Evolutionary conservation across 2,888 invertebrate genomes (phyloP).

Genomic region (Marronus borbonicus): DNA sequence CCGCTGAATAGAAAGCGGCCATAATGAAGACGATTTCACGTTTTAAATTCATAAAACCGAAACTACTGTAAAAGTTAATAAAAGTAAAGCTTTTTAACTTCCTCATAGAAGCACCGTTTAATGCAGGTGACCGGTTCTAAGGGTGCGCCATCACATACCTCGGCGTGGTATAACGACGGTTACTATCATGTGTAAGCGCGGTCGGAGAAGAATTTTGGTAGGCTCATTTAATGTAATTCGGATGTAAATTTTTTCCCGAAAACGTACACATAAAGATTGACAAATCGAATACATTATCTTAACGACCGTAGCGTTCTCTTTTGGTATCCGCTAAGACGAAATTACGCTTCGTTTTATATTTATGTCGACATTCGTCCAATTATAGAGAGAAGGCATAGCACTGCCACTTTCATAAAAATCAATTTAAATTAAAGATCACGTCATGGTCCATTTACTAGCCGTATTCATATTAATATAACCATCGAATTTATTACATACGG

Average conservation of each 20-base stretch:
- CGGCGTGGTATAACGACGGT: not conserved
- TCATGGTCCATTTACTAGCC: conserved; percentile 14
- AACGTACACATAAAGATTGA: conserved; percentile 18
- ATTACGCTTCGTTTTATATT: conserved; percentile 8
- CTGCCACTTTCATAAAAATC: conserved; percentile 33
- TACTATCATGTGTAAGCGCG: not conserved
- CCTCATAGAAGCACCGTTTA: not conserved
- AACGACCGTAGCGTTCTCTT: not conserved
- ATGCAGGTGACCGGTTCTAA: conserved; percentile 7
- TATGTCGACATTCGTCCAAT: conserved; percentile 19
- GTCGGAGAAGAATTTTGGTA: not conserved
- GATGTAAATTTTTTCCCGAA: conserved; percentile 5
- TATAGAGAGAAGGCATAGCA: conserved; percentile 19
- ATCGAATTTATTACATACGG: conserved; percentile 26
- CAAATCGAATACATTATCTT: conserved; percentile 32
- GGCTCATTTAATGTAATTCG: conserved; percentile 12
- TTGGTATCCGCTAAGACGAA: not conserved
- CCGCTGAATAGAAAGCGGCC: too few species aligned
- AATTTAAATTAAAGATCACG: conserved; percentile 39
- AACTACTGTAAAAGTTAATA: not conserved
- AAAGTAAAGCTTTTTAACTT: not conserved
- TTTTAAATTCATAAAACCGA: too few species aligned
- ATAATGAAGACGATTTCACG: too few species aligned
- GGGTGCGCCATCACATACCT: not conserved
- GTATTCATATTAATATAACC: conserved; percentile 35